Conservation (phyloP, 2,888 invertebrate genomes). For the Brassicogethes aeneus region DNA sequence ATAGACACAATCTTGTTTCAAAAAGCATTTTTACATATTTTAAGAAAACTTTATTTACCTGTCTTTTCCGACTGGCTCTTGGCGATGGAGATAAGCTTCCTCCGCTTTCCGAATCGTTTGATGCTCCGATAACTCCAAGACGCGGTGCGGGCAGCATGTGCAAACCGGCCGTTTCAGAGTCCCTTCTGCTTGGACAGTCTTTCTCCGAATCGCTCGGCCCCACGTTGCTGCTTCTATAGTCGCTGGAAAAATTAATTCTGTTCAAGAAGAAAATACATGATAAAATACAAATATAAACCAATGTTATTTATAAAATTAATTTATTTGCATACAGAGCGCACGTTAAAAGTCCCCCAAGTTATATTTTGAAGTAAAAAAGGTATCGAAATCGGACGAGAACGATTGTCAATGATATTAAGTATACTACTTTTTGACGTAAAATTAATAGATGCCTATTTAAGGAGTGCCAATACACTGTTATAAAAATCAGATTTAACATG, state of each 20-base stretch:
- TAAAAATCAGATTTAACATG: too few species aligned
- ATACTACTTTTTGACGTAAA: too few species aligned
- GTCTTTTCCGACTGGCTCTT: constrained; percentile 67
- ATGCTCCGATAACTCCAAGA: constrained; percentile 55
- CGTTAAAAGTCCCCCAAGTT: too few species aligned
- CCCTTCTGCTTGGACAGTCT: constrained; percentile 68
- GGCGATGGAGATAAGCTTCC: constrained; percentile 83
- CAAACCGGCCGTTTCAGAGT: constrained; percentile 46
- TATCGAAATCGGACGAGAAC: too few species aligned
- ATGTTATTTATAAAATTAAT: too few species aligned
- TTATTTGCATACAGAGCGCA: too few species aligned
- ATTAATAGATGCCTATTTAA: too few species aligned
- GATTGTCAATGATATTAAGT: too few species aligned
- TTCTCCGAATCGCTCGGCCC: constrained; percentile 86
- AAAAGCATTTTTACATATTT: too few species aligned
- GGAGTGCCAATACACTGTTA: too few species aligned
- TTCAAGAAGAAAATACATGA: constrained; percentile 1
- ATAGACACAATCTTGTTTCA: too few species aligned
- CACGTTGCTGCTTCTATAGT: constrained; percentile 85
- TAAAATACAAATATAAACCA: background rate
- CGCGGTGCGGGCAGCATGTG: constrained; percentile 44
- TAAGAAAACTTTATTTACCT: constrained; percentile 53
- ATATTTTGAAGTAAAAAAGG: too few species aligned
- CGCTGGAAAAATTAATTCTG: constrained; percentile 51
- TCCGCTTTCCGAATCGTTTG: constrained; percentile 78